Evolutionary conservation across 1,140 invertebrate species (phyloP), one percentile per base, ranked within the genome.

Genomic region (Brachionus rotundiformis): DNA sequence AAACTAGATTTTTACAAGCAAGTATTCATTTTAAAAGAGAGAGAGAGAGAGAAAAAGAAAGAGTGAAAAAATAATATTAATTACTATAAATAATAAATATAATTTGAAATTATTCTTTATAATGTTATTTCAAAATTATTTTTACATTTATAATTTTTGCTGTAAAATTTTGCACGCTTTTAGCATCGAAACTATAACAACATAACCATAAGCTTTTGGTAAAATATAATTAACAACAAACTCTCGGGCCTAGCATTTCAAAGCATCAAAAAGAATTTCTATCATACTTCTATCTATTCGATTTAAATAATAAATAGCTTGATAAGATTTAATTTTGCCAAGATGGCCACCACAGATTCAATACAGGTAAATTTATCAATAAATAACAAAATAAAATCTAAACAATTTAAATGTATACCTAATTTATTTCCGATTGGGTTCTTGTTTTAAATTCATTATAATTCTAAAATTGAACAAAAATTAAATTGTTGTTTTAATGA

Each of bases 401-500:
- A 19, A 19, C 7, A 54, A 19, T 54, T 16, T 3, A 54, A 54
- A 54, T 19, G 47, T 23, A 19, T 54, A 54, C 47, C 23, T 54
- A 54, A 54, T 54, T 54, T 54, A 54, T 23, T 19, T 54, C 47
- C 47, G 47, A 54, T 54, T 19, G 47, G 23, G 47, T 54, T 54
- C n/a, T 19, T 54, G 47, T 54, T 54, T 19, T 19, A 54, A 54
- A 7, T 16, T 23, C 47, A 54, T 54, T 23, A 54, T 54, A n/a
- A n/a, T 54, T 54, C 47, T 54, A 54, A 54, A 54, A 54, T 54
- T 54, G 23, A 54, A 54, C 23, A 23, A n/a, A 54, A 54, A 54
- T 54, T 54, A 54, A 8, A 54, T 54, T 54, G 16, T 54, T 23
- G n/a, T 54, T 54, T 19, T 19, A 7, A 8, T 49, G 19, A 54